A percentile compares a stretch with the other conserved stretches of the same genome.
phyloP scores from a whole-genome alignment of 2,888 invertebrate genomes.

The Dinocampus coccinellae region DNA sequence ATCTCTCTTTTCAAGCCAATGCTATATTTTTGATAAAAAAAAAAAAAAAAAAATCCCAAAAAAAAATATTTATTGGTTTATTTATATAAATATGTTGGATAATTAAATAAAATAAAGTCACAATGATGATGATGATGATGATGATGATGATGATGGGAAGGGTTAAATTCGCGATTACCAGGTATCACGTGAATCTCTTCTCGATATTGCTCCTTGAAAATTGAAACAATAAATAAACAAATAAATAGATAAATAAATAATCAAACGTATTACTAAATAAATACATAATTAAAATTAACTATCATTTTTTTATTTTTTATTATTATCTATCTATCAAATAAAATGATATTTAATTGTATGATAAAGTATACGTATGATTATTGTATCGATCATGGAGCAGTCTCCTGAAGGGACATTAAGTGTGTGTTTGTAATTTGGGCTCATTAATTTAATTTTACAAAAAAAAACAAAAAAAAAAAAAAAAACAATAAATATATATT shows the following conservation, averaged over 20 bases:
- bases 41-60: constrained; percentile 28
- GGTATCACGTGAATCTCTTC: constrained; percentile 67
- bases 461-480: constrained; percentile 16
- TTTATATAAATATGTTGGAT: constrained; percentile 30
- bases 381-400: constrained; percentile 47
- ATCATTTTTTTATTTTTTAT: constrained; percentile 3
- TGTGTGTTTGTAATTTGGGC: constrained; percentile 41
- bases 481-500: background rate
- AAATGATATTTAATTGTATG: constrained; percentile 2
- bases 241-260: constrained; percentile 16
- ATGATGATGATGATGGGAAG: constrained; percentile 63
- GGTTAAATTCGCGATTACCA: constrained; percentile 68
- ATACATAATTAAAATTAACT: background rate
- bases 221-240: background rate
- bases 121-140: constrained; percentile 48
- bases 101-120: constrained; percentile 22
- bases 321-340: too few species aligned
- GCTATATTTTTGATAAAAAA: constrained; percentile 37
- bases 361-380: constrained; percentile 34
- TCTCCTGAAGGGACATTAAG: constrained; percentile 52
- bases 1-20: constrained; percentile 45
- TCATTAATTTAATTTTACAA: constrained; percentile 15
- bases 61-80: constrained; percentile 15
- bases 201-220: constrained; percentile 64
- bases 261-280: constrained; percentile 30